Base-by-base conservation (phyloP, 1,140 invertebrate genomes). In the Arion vulgaris region DNA sequence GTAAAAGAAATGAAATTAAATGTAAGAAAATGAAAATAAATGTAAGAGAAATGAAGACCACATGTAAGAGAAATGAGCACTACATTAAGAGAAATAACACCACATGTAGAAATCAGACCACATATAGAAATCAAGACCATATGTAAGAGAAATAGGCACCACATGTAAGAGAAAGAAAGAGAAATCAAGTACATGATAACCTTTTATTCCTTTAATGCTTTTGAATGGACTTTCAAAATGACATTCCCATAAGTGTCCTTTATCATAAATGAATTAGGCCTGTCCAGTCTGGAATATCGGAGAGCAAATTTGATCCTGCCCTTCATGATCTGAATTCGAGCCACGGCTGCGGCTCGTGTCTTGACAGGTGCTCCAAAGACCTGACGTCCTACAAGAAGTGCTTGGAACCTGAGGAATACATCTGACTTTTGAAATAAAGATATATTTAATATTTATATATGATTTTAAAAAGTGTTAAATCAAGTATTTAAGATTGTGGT, bases 161-260 rank as follows among this genome's bases (percentile, higher is more conserved):
- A 45, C n/a, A n/a, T n/a, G n/a, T 45, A 45, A 45, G 15, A 15
- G 41, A 45, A 45, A 45, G 41, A 45, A 45, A 45, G 15, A 45
- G 41, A 45, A n/a, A n/a, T n/a, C n/a, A 57, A 45, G 97, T 36
- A 95, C 86, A 88, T 93, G 66, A 17, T 32, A 62, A 85, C 81
- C 82, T 81, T 85, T 68, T 78, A 83, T 19, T 81, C 84, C 78
- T 23, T 83, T 83, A 15, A 34, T 36, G 28, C 39, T 85, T 83
- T 28, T 41, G 73, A 9, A 85, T 62, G 53, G 84, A 71, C 23
- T 32, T 83, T 85, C 82, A 49, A 83, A 72, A 85, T 34, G 1
- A 85, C 81, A 51, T 83, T 81, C 13, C 84, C 84, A 66, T 85
- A 81, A 32, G 57, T 82, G 34, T 85, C 81, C 2, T 69, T 77